These are phyloP conservation scores for Albula goreensis DNA, from an alignment of 2,113 vertebrate species.

Conservation along the genomic window DNA sequence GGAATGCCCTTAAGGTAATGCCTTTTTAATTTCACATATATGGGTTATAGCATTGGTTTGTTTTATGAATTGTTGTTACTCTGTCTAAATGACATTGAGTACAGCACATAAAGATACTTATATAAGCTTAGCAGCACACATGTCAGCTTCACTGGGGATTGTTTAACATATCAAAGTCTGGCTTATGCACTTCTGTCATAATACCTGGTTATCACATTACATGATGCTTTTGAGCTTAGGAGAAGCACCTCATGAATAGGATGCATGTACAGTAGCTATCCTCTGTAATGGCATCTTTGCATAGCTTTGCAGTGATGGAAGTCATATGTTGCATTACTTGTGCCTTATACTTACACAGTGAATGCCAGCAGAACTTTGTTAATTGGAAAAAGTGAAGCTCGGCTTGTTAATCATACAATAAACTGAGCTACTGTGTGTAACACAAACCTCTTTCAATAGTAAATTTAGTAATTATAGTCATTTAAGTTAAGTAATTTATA, in stretches of 20 bases:
- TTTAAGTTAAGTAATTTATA: no score
- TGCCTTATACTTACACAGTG: not conserved
- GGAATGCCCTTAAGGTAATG: not conserved
- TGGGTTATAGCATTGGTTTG: not conserved
- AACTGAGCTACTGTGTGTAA: not conserved
- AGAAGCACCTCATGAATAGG: not conserved
- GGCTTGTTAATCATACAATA: slow-evolving; percentile 19
- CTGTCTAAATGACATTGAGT: not conserved
- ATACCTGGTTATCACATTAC: not conserved
- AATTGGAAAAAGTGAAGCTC: not conserved
- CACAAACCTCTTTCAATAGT: not conserved
- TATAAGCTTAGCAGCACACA: not conserved
- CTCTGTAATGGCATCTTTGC: not conserved
- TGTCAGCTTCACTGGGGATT: not conserved
- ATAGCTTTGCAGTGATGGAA: not conserved
- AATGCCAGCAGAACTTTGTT: not conserved
- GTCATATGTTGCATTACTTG: not conserved
- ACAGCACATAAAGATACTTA: not conserved
- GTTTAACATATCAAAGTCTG: not conserved
- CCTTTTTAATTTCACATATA: not conserved
- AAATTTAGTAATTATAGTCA: not conserved
- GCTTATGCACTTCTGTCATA: not conserved
- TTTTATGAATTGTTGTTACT: not conserved
- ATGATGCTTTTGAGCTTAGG: not conserved
- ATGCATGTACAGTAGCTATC: not conserved